A percentile compares a stretch with the other conserved stretches of the same genome.
These are phyloP conservation scores for Brachyhypopomus gauderio DNA, from an alignment of 2,113 vertebrate genomes.

Conservation along the genomic window DNA sequence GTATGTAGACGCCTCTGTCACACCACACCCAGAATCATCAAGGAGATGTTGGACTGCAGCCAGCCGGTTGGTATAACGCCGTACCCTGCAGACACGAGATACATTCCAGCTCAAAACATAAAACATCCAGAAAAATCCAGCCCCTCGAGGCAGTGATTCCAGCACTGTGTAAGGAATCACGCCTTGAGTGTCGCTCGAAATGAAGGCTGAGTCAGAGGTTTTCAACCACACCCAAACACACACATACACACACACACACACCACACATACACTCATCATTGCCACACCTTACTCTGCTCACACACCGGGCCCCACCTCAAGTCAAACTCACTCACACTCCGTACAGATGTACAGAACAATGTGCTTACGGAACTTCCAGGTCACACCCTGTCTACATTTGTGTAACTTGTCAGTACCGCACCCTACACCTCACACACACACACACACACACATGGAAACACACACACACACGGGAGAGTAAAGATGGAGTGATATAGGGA, in stretches of 20 bases:
- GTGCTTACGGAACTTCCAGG: neutral
- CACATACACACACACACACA: conserved; percentile 26
- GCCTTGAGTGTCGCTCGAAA: conserved; percentile 38
- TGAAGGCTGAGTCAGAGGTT: conserved; percentile 45
- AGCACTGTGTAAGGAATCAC: conserved; percentile 25
- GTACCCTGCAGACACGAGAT: conserved; percentile 7
- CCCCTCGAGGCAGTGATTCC: conserved; percentile 49
- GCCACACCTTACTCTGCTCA: conserved; percentile 48
- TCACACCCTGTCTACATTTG: conserved; percentile 43
- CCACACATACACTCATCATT: conserved; percentile 3
- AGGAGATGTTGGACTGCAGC: neutral
- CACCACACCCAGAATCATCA: conserved; percentile 29
- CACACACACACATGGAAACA: no score
- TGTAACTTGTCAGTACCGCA: conserved; percentile 51
- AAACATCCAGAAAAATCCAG: conserved; percentile 23
- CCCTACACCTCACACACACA: conserved; percentile 43
- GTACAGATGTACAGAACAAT: neutral
- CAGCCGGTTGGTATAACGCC: conserved; percentile 27
- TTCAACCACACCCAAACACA: conserved; percentile 50
- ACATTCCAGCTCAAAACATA: conserved; percentile 6
- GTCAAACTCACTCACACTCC: neutral
- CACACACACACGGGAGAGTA: neutral
- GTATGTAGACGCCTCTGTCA: neutral
- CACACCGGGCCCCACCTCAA: conserved; percentile 41
- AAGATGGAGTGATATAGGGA: neutral